Evolutionary conservation across 2,113 vertebrate genomes (phyloP), one percentile per base, ranked within the genome.

Genomic region (Ahaetulla prasina): DNA sequence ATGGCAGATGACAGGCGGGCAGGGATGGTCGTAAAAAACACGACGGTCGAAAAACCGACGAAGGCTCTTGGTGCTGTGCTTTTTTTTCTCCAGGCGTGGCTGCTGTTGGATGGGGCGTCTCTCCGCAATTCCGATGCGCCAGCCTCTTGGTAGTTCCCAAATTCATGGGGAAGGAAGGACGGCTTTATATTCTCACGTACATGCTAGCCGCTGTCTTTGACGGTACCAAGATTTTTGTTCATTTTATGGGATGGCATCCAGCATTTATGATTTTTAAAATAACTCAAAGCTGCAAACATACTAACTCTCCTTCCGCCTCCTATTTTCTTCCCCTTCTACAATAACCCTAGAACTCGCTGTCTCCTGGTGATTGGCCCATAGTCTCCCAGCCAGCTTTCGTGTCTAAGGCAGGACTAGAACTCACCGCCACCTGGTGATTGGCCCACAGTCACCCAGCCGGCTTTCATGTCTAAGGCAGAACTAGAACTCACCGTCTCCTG

Each of bases 161-260:
- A 95, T 96, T 99, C 95, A 94, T 99, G 54, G 98, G 98, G 89
- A 98, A 98, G 90, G 98, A 98, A 0, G 98, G 99, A 0, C 97
- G 97, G 0, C 47, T 98, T 16, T 98, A 98, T 49, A 22, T 98
- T 50, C 89, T 98, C 93, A 95, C 98, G 30, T 94, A 98, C 0
- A 94, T 98, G 16, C 84, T 99, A 3, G 95, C 97, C 0, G 94
- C 97, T n/a, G 96, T 99, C 93, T 98, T 97, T 30, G 93, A 89
- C 0, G 99, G 99, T 99, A 95, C 93, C 94, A n/a, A 1, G 35
- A 25, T 11, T n/a, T 2, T 27, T 16, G 12, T 25, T n/a, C 22
- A 11, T 23, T 45, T 23, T 43, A 45, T 6, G 30, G 30, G 68
- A 1, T 0, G 68, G 7, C 7, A 35, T 6, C 14, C n/a, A 0